Evolutionary conservation across 2,113 vertebrate species (phyloP), one percentile per base, ranked within the genome.

Genomic region (Anser brachyrhynchus): DNA sequence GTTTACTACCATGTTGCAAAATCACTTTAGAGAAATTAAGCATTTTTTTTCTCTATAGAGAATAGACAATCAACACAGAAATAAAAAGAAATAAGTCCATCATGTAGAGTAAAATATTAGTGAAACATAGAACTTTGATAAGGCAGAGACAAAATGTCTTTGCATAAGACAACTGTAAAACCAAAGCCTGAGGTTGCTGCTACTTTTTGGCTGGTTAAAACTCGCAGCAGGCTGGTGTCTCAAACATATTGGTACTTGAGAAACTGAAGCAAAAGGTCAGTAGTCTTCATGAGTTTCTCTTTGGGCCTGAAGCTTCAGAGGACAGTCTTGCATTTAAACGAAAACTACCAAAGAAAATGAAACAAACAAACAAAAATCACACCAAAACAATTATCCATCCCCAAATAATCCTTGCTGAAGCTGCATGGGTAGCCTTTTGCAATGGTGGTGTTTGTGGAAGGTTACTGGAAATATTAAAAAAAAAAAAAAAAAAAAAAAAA

Each of bases 231-330:
- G 67, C 29, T 89, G 51, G 19, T 67, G 41, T 72, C 77, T 85
- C 71, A 79, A 39, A 74, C 83, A 52, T 71, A 22, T 17, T 90
- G 82, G 41, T 87, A 21, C 31, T 79, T 77, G 52, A 89, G 80
- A 90, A 90, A 94, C 57, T 78, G 59, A 83, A 74, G 35, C 29
- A 75, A 93, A 95, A 96, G 91, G 77, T 92, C 96, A 95, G 59
- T 74, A 92, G 79, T 90, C 84, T 96, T 92, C 28, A 9, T 43
- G 65, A 81, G 33, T 88, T 92, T 91, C 37, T 93, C 59, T 90
- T 84, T 91, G 49, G 82, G 93, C 92, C 84, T 76, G 57, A 67
- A 96, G 84, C 75, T 90, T 90, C 69, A 69, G 35, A 91, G 31
- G 49, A 89, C 7, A 92, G 49, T 71, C 81, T 88, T 94, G 33